A percentile compares a stretch with the other conserved stretches of the same genome.
Evolutionary conservation across 2,888 invertebrate genomes (phyloP).

Genomic region (Mythimna vitellina): DNA sequence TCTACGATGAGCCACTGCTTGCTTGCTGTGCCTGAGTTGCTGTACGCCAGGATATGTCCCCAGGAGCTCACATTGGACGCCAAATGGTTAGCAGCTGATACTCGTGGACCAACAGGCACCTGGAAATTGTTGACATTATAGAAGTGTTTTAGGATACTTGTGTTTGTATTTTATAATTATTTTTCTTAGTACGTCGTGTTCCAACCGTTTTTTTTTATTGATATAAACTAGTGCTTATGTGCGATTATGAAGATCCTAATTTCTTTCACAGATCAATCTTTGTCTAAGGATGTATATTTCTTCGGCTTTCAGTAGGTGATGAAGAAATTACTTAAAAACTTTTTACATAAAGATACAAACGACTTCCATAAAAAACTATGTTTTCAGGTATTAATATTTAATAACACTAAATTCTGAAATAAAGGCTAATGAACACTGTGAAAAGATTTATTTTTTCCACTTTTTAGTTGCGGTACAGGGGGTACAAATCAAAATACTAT

Average conservation of each 20-base stretch:
- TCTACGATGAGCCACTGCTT: slow-evolving; percentile 97
- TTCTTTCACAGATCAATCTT: background rate
- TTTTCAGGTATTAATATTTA: too few species aligned
- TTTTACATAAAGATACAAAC: too few species aligned
- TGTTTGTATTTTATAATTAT: background rate
- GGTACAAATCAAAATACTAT: too few species aligned
- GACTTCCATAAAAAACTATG: too few species aligned
- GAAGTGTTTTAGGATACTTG: background rate
- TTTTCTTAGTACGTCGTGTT: background rate
- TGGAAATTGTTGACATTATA: slow-evolving; percentile 65
- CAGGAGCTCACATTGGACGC: slow-evolving; percentile 93
- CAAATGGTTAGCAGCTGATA: slow-evolving; percentile 96
- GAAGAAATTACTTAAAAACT: background rate
- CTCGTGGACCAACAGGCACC: slow-evolving; percentile 94
- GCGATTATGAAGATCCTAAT: background rate
- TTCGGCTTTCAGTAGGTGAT: background rate
- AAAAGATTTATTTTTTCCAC: too few species aligned
- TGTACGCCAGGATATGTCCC: slow-evolving; percentile 92
- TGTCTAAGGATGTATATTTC: background rate
- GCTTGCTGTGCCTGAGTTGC: slow-evolving; percentile 95
- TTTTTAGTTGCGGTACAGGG: too few species aligned
- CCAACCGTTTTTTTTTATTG: background rate
- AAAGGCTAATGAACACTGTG: too few species aligned
- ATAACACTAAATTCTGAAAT: too few species aligned
- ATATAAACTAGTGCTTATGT: too few species aligned